These are phyloP conservation scores for Melikaiella ostensackeni DNA, from an alignment of 2,888 invertebrate species.

Conservation along the genomic window DNA sequence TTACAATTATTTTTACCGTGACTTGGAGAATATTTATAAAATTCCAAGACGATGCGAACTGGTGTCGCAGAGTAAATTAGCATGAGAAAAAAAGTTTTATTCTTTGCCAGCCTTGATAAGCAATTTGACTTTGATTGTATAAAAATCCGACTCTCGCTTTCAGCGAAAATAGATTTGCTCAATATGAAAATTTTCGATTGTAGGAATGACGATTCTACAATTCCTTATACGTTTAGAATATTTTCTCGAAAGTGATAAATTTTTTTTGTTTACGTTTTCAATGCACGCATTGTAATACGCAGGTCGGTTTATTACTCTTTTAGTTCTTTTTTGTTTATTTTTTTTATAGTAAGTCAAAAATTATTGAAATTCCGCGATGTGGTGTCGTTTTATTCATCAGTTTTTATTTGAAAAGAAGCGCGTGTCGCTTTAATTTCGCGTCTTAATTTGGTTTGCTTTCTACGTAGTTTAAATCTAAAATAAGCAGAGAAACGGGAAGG, in stretches of 20 bases:
- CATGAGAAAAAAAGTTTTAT: neutral
- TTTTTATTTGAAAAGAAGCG: slow-evolving; percentile 29
- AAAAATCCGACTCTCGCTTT: neutral
- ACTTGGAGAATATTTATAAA: neutral
- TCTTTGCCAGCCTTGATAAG: neutral
- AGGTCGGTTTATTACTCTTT: slow-evolving; percentile 23
- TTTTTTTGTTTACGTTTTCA: slow-evolving; percentile 26
- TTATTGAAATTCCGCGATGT: slow-evolving; percentile 11
- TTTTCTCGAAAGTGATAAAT: slow-evolving; percentile 37
- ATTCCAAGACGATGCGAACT: slow-evolving; percentile 28
- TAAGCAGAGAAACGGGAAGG: slow-evolving; percentile 37
- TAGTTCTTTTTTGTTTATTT: slow-evolving; percentile 39
- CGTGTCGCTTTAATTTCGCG: slow-evolving; percentile 19
- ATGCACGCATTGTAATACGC: slow-evolving; percentile 21
- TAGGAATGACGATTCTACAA: neutral
- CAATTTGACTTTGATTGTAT: neutral
- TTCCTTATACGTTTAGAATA: slow-evolving; percentile 11
- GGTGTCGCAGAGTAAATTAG: slow-evolving; percentile 22
- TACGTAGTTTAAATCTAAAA: slow-evolving; percentile 36
- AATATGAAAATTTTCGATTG: neutral
- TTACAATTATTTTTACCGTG: slow-evolving; percentile 2
- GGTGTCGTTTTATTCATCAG: slow-evolving; percentile 18
- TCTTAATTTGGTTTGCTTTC: slow-evolving; percentile 42
- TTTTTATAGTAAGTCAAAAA: slow-evolving; percentile 39
- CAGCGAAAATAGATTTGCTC: slow-evolving; percentile 25